Evolutionary conservation across 2,888 invertebrate genomes (phyloP), one percentile per base, ranked within the genome.

Genomic region (Odontothrips loti): DNA sequence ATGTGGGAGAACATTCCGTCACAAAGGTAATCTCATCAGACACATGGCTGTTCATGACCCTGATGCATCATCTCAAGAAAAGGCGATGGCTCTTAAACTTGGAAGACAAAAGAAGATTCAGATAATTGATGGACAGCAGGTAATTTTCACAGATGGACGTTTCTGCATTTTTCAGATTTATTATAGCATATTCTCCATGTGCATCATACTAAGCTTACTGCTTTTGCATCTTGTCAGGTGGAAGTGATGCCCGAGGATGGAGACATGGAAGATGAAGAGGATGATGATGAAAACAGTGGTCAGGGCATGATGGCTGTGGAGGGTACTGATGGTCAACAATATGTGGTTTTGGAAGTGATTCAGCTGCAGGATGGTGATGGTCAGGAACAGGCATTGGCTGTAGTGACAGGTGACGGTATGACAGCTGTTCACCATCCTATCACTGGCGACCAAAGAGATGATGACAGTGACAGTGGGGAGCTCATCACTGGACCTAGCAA

Each of bases 41-140:
- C 97, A 98, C 86, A 92, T 97, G 91, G 95, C 95, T 6, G 90
- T 95, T 0, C 97, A 98, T 86, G 96, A 97, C 88, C 95, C 96
- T 0, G 95, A 95, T 63, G 93, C 95, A 0, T 91, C 92, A 11
- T 90, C 93, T 47, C 92, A 92, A 80, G 93, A 94, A 85, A 91
- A 92, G 82, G 93, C 93, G 34, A 88, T 93, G 1, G 94, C 94
- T 0, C 88, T 96, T 11, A 95, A 94, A 86, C 86, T 95, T 43
- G 95, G 95, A 10, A 89, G 95, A 20, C 93, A 94, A 87, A 93
- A 92, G 88, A 93, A 93, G 85, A 90, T 94, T 82, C 93, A 94
- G 85, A 85, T 92, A 83, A 91, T 92, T 80, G 90, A 90, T 82
- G 90, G 89, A 0, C 89, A 89, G 84, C 87, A 87, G 84, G 85